Percentiles rank a stretch among this genome's conserved stretches.
phyloP scores from a whole-genome alignment of 2,888 invertebrate species.

The Hypolimnas misippus region DNA sequence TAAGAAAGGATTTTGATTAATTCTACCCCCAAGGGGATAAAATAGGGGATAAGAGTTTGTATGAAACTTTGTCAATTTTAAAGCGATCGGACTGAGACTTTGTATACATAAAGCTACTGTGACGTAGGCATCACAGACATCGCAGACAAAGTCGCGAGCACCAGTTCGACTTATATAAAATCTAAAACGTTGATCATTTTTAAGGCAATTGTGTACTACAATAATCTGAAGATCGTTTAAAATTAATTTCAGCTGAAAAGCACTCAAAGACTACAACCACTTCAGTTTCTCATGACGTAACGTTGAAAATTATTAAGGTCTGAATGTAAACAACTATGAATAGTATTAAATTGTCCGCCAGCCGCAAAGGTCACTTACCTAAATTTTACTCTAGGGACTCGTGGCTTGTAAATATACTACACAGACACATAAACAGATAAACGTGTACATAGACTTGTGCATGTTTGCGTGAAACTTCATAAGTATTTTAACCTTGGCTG shows the following conservation, averaged over 20 bases:
- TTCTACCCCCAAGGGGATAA: too few relatives aligned
- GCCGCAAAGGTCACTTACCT: slow-evolving; percentile 20
- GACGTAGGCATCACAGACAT: too few relatives aligned
- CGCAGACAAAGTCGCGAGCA: too few relatives aligned
- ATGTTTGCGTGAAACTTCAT: slow-evolving; percentile 1
- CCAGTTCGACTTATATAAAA: neutral
- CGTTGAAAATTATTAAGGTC: slow-evolving; percentile 13
- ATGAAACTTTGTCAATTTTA: too few relatives aligned
- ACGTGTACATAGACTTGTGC: neutral
- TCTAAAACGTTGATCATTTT: too few relatives aligned
- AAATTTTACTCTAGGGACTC: slow-evolving; percentile 22
- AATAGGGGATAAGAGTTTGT: too few relatives aligned
- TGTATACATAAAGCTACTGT: too few relatives aligned
- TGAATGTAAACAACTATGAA: slow-evolving; percentile 2
- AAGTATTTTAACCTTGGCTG: slow-evolving; percentile 6
- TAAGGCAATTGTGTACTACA: neutral
- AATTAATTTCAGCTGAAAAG: neutral
- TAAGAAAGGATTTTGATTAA: too few relatives aligned
- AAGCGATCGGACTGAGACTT: too few relatives aligned
- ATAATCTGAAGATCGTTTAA: neutral
- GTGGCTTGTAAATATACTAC: slow-evolving; percentile 1
- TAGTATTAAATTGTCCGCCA: slow-evolving; percentile 23
- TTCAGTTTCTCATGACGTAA: neutral
- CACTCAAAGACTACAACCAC: neutral
- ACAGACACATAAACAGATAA: neutral